Evolutionary conservation across 2,113 vertebrate genomes (phyloP).

Genomic region (Anseranas semipalmata): DNA sequence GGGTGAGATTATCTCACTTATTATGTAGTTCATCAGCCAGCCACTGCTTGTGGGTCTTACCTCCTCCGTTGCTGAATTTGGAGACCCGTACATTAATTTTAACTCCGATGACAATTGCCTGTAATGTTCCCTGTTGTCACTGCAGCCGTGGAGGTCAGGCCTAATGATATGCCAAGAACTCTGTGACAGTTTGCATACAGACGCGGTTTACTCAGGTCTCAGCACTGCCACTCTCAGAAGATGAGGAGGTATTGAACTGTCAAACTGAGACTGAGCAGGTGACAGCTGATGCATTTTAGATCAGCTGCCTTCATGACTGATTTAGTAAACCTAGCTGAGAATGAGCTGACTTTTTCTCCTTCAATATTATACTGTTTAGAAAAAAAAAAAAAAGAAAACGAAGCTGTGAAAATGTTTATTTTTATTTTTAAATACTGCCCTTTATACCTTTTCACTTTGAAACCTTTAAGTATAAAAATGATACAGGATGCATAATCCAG

Average conservation of each 20-base stretch:
- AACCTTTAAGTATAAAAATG: constrained; percentile 16
- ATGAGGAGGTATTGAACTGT: constrained; percentile 75
- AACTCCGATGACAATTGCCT: constrained; percentile 51
- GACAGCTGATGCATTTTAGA: constrained; percentile 76
- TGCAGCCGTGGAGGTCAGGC: constrained; percentile 62
- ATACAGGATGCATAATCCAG: neutral
- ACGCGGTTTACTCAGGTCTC: constrained; percentile 65
- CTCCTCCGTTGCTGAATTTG: neutral
- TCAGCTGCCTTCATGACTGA: constrained; percentile 66
- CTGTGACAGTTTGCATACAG: constrained; percentile 76
- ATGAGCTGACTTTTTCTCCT: neutral
- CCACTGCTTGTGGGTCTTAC: neutral
- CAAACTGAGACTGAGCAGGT: constrained; percentile 60
- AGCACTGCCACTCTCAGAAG: constrained; percentile 70
- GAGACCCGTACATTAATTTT: constrained; percentile 41
- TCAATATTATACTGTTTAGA: neutral
- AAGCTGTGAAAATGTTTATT: neutral
- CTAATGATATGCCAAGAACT: constrained; percentile 71
- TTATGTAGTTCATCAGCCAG: constrained; percentile 61
- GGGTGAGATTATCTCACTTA: constrained; percentile 18
- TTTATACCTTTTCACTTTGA: constrained; percentile 13
- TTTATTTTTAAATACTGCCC: constrained; percentile 19
- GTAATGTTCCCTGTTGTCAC: constrained; percentile 46
- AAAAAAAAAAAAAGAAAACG: neutral
- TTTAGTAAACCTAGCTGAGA: constrained; percentile 64